Base-by-base conservation (phyloP, 2,113 vertebrate species). In the Tragulus kanchil region DNA sequence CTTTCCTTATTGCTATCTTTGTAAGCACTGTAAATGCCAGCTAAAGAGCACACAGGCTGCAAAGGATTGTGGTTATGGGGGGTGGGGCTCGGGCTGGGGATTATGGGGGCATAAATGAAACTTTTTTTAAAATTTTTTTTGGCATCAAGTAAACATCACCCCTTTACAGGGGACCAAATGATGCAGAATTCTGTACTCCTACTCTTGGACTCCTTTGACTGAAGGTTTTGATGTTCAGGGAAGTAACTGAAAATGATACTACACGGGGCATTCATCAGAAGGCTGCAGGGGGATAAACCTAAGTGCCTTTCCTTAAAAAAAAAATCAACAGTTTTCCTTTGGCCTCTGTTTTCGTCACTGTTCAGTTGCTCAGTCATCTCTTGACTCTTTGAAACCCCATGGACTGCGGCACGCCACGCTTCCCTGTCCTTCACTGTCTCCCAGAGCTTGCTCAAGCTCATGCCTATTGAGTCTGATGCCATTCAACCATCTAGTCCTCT, bases 221-320 rank as follows among this genome's bases (percentile, higher is more conserved):
- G 31, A 59, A 90, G 25, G 1, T 89, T 84, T 75, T 59, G 59
- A 94, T 85, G 50, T 67, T 94, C 19, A 77, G 23, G 28, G 45
- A 96, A 45, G 4, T 65, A 62, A 8, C 25, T 96, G 92, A 75
- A 85, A 95, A 67, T 31, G 25, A 26, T 71, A 10, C 77, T 62
- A 48, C 65, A 48, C 2, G 17, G 15, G n/a, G 10, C 61, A 89
- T 87, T 95, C 65, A 87, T 85, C 81, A 97, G 93, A 93, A 87
- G 23, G 1, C 48, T 31, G 5, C 14, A 15, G 25, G 31, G 77
- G 14, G 86, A 45, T 48, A 85, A 26, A 52, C 3, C 14, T 81
- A 65, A 65, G 26, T 81, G 61, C 67, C 52, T 84, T 79, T 58
- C 50, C 25, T 58, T 12, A 83, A 59, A 56, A 67, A 89, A 91